A percentile compares a stretch with the other conserved stretches of the same genome.
Evolutionary conservation across 1,140 invertebrate genomes (phyloP).

Genomic region (Scaptomyza pallida): DNA sequence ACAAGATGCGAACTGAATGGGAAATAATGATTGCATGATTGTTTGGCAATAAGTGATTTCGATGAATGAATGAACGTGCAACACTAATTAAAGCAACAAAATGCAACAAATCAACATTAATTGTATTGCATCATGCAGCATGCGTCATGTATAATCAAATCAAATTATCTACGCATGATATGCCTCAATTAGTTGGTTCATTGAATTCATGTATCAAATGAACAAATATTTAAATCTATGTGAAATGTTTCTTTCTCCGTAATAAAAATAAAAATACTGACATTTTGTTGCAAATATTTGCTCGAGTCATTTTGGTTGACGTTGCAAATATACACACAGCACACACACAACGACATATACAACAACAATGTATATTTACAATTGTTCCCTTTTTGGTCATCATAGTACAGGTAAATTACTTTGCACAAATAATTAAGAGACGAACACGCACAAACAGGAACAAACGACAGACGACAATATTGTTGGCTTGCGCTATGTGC

Average conservation of each 20-base stretch:
- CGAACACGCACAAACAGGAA: neutral
- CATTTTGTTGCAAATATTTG: neutral
- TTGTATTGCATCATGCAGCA: neutral
- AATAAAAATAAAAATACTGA: no score
- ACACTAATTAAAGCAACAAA: neutral
- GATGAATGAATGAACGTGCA: neutral
- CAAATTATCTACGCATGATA: neutral
- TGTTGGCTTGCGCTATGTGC: no score
- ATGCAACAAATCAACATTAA: neutral
- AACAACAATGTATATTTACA: neutral
- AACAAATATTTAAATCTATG: no score
- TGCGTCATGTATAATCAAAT: neutral
- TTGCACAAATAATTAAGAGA: neutral
- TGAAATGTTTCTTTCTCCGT: no score
- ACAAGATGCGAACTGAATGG: neutral
- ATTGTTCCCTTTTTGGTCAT: neutral
- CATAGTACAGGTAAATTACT: neutral
- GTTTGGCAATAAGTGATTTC: neutral
- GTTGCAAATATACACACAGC: no score
- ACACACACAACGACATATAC: neutral
- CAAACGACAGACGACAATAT: neutral
- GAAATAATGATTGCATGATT: neutral
- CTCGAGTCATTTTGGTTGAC: neutral
- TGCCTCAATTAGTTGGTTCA: neutral
- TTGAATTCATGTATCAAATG: no score